Evolutionary conservation across 1,140 invertebrate genomes (phyloP).

Genomic region (Hylaeus volcanicus): DNA sequence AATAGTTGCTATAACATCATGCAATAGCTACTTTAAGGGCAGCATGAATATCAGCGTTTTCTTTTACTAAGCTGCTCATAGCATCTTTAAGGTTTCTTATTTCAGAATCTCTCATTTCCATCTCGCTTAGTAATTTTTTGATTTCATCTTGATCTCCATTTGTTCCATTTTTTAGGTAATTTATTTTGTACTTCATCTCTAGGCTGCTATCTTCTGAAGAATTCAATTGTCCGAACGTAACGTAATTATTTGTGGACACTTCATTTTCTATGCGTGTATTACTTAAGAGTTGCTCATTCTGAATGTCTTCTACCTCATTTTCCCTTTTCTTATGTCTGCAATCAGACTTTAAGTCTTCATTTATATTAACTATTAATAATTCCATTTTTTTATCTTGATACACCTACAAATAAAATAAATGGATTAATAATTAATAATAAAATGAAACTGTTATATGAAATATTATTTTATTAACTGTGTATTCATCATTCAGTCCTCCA

Average conservation of each 20-base stretch:
- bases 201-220: not conserved
- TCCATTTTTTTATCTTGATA: not conserved
- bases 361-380: not conserved
- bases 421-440: not conserved
- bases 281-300: not conserved
- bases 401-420: slow-evolving; percentile 8
- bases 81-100: slow-evolving; percentile 52
- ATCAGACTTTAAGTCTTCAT: not conserved
- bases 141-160: slow-evolving; percentile 40
- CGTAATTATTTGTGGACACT: not conserved
- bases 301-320: slow-evolving; percentile 27
- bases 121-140: slow-evolving; percentile 36
- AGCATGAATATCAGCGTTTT: slow-evolving; percentile 43
- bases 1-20: not conserved
- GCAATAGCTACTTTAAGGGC: slow-evolving; percentile 39
- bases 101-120: slow-evolving; percentile 52
- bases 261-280: not conserved
- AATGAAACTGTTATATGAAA: not conserved
- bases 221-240: not conserved
- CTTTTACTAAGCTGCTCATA: slow-evolving; percentile 40
- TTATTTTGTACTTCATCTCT: slow-evolving; percentile 17
- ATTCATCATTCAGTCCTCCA: not conserved
- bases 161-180: slow-evolving; percentile 17
- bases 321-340: not conserved
- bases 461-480: slow-evolving; percentile 7